Conservation (phyloP, 1,140 invertebrate species). For the Drepana arcuata region DNA sequence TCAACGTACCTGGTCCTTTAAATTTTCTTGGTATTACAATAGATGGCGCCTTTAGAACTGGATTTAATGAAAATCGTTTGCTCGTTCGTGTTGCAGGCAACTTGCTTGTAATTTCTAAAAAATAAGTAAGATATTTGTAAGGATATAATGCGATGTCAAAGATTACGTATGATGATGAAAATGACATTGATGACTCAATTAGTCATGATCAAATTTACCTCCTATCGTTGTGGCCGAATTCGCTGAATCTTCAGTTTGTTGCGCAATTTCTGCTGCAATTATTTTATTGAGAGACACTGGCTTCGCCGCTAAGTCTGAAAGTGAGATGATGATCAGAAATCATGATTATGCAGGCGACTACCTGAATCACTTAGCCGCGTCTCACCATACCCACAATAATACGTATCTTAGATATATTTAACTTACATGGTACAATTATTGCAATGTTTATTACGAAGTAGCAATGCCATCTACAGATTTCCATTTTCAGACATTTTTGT, state of each 20-base stretch:
- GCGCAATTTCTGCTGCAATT: slow-evolving; percentile 28
- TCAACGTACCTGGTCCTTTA: slow-evolving; percentile 3
- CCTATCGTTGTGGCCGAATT: not conserved
- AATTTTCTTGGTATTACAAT: slow-evolving; percentile 1
- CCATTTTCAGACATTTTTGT: slow-evolving; percentile 59
- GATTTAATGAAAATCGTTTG: slow-evolving; percentile 9
- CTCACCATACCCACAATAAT: too few relatives aligned
- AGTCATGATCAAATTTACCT: too few relatives aligned
- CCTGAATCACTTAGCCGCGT: too few relatives aligned
- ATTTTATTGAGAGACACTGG: slow-evolving; percentile 39
- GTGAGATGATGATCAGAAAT: too few relatives aligned
- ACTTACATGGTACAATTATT: slow-evolving; percentile 18
- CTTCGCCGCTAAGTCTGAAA: too few relatives aligned
- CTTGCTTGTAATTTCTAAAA: too few relatives aligned
- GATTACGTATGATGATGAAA: too few relatives aligned
- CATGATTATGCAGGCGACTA: too few relatives aligned
- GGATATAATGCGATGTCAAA: too few relatives aligned
- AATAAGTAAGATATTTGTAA: too few relatives aligned
- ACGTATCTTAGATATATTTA: not conserved
- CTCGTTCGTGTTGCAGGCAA: too few relatives aligned
- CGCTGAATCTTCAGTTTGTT: slow-evolving; percentile 5
- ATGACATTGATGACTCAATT: too few relatives aligned
- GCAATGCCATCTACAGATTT: slow-evolving; percentile 27
- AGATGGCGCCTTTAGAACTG: not conserved
- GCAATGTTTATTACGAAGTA: slow-evolving; percentile 34